Base-by-base conservation (phyloP, 2,888 invertebrate species). In the Drosophila borealis region DNA sequence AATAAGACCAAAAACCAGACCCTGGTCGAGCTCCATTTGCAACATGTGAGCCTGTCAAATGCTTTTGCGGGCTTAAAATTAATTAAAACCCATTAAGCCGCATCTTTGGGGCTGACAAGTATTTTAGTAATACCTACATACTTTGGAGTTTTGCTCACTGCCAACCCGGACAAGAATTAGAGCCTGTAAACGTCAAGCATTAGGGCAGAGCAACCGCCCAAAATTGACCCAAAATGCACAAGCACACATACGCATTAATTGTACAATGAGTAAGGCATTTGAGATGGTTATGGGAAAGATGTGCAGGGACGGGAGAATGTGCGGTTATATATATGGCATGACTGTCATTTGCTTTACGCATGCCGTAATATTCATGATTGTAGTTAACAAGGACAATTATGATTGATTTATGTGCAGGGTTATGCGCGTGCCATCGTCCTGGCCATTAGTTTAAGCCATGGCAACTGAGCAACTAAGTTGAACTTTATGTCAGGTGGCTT, bases 331-430 rank as follows among this genome's bases (percentile, higher is more conserved):
- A 25, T 68, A 53, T 56, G 80, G 80, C 72, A 88, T 82, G 88
- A 83, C 86, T 88, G 86, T 83, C 83, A 86, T 83, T 88, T 83
- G 86, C 88, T 86, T 88, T 83, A 89, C 89, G 88, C 70, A 76
- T 61, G 80, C 71, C 70, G 67, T 88, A 89, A 88, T 84, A 89
- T 84, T 84, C 84, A 89, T 84, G 84, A 89, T 89, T 84, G 77
- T 80, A 86, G 84, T 89, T 84, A 84, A 89, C 87, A 88, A 89
- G 88, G 86, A 89, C 84, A 89, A 89, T 84, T 88, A 84, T 84
- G 84, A 84, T 89, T 84, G 84, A 84, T 84, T 84, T 84, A 89
- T 84, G 84, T 70, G 67, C 53, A 53, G 56, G 74, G 81, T 66
- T 71, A 74, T 59, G 68, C 66, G 70, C 69, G 74, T 80, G 80